Evolutionary conservation across 2,888 invertebrate species (phyloP), one percentile per base, ranked within the genome.

Genomic region (Amblyjoppa proteus): DNA sequence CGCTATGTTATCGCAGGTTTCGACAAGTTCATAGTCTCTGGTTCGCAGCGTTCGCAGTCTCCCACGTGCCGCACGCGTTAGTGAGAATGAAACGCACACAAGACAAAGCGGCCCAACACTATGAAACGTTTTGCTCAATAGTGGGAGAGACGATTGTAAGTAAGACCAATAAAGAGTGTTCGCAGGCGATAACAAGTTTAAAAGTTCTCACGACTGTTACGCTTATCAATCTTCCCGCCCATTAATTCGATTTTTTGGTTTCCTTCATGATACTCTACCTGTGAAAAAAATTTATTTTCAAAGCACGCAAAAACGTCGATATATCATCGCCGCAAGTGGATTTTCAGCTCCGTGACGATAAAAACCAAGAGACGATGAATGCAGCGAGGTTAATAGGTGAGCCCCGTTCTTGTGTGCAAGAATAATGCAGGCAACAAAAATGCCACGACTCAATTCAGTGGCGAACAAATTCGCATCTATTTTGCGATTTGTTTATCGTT

Each of bases 361-460:
- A 66, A 76, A 6, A 9, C 51, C 13, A 66, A 20, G 25, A 80
- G 45, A 79, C 90, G 4, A 61, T 90, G 90, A 73, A 88, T 28
- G 80, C 77, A 66, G 68, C 85, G 20, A 89, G 77, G 77, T 85
- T 89, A 83, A 45, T 88, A 7, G 88, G 90, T 90, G 73, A 87
- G 88, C 87, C n/a, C 6, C 69, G 38, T 6, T 7, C 25, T n/a
- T 20, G 4, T 16, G 13, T 53, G n/a, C 20, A 7, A 53, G 20
- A 53, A 53, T 38, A 38, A 38, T 38, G 38, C 9, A 38, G 45
- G 11, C 3, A 45, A 11, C 13, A 13, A 45, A 45, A 45, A 13
- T 45, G 11, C 45, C 11, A 45, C 2, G 1, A 9, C 41, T 41
- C 41, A 11, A 1, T 41, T 13, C 45, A 13, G 4, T 45, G 13